These are phyloP conservation scores for Coelopa pilipes DNA, from an alignment of 2,888 invertebrate species.

Conservation along the genomic window DNA sequence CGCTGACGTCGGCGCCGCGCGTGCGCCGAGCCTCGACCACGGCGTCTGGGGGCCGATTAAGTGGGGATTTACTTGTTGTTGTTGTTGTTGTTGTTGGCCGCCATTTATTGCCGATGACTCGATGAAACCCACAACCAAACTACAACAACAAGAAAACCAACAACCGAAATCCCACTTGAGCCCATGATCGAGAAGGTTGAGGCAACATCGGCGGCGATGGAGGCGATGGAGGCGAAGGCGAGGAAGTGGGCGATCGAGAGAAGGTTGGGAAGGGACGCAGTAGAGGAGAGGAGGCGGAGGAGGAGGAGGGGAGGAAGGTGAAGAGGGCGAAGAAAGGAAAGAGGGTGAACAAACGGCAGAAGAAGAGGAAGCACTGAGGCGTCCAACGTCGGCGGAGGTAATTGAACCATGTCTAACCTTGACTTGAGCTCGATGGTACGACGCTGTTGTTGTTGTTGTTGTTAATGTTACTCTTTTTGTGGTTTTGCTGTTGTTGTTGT, in stretches of 20 bases:
- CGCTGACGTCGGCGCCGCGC: neutral
- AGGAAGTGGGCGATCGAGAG: too few relatives aligned
- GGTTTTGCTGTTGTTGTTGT: slow-evolving; percentile 20
- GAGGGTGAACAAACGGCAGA: neutral
- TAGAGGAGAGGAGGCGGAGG: neutral
- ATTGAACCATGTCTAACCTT: slow-evolving; percentile 57
- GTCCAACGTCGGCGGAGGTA: slow-evolving; percentile 44
- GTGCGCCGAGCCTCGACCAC: neutral
- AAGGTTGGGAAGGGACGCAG: neutral
- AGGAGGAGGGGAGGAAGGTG: neutral
- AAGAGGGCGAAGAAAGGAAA: neutral
- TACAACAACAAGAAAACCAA: too few relatives aligned
- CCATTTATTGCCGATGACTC: slow-evolving; percentile 25
- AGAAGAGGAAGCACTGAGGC: neutral
- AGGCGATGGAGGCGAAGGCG: neutral
- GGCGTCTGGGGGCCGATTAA: too few relatives aligned
- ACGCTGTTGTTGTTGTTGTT: slow-evolving; percentile 4
- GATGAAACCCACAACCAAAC: too few relatives aligned
- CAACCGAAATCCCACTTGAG: neutral
- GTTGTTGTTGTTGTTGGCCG: slow-evolving; percentile 14
- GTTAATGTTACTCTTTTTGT: neutral
- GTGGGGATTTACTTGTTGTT: too few relatives aligned
- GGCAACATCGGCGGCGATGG: neutral
- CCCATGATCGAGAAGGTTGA: neutral
- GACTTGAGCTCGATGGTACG: slow-evolving; percentile 46